Conservation (phyloP, 2,797 vertebrate species). For the Eutrigla gurnardus region DNA sequence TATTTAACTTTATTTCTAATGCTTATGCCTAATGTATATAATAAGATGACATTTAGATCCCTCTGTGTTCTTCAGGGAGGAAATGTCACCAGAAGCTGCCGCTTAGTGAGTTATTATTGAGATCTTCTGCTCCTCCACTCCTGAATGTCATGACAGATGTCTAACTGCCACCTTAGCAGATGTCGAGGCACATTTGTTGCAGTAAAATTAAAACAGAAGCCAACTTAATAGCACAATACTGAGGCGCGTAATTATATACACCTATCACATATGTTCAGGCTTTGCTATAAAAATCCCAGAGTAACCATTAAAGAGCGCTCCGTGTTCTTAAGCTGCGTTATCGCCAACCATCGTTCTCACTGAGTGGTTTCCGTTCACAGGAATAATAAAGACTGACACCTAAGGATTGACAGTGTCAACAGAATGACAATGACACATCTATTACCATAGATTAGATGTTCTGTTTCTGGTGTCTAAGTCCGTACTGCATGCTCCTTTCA, state of each 20-base stretch:
- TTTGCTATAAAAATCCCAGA: not conserved
- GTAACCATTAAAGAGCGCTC: not conserved
- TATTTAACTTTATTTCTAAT: constrained; percentile 4
- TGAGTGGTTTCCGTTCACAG: not conserved
- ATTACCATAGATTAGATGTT: not conserved
- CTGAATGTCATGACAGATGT: constrained; percentile 33
- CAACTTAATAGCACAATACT: constrained; percentile 4
- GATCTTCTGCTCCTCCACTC: not conserved
- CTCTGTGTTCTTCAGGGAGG: not conserved
- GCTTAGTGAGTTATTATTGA: constrained; percentile 8
- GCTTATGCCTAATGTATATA: not conserved
- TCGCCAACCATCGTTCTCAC: not conserved
- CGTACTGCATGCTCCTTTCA: not conserved
- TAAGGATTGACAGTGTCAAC: not conserved
- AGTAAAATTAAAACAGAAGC: constrained; percentile 28
- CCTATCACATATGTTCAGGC: not conserved
- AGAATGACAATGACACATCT: not conserved
- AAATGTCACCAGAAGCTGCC: not conserved
- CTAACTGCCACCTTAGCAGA: constrained; percentile 31
- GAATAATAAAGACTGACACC: not conserved
- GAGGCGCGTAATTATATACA: constrained; percentile 5
- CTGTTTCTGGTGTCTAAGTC: not conserved
- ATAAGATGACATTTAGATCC: not conserved
- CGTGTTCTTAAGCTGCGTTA: not conserved
- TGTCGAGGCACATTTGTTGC: constrained; percentile 31